A percentile compares a stretch with the other conserved stretches of the same genome.
These are phyloP conservation scores for Epinephelus fuscoguttatus DNA, from an alignment of 2,113 vertebrate genomes.

Conservation along the genomic window DNA sequence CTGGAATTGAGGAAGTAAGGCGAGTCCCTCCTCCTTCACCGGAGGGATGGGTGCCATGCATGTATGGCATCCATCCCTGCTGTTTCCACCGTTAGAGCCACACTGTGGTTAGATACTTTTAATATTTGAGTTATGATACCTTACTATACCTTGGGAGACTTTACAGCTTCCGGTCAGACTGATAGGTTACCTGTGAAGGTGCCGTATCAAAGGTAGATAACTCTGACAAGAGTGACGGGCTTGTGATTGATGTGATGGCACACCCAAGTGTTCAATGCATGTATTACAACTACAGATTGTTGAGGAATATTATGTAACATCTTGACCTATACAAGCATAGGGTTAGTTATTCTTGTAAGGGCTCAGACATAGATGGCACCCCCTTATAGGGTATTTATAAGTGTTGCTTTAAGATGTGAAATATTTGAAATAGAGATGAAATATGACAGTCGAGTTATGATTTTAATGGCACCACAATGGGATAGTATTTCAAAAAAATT, in stretches of 20 bases:
- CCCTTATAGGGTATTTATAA: background rate
- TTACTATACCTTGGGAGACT: background rate
- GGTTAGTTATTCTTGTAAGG: background rate
- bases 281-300: constrained; percentile 41
- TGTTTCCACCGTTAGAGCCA: background rate
- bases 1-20: constrained; percentile 74
- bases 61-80: background rate
- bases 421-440: background rate
- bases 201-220: background rate
- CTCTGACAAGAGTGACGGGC: accelerated
- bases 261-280: constrained; percentile 45
- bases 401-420: background rate
- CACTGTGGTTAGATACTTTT: background rate
- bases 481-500: background rate
- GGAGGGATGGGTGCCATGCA: constrained; percentile 37
- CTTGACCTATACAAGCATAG: background rate
- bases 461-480: constrained; percentile 19
- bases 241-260: constrained; percentile 44
- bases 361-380: background rate
- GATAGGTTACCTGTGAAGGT: background rate
- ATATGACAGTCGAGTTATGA: too few relatives aligned
- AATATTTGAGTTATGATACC: background rate
- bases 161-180: background rate
- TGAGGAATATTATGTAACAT: background rate
- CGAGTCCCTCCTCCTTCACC: constrained; percentile 43